Base-by-base conservation (phyloP, 2,888 invertebrate genomes). In the Parnassius mnemosyne region DNA sequence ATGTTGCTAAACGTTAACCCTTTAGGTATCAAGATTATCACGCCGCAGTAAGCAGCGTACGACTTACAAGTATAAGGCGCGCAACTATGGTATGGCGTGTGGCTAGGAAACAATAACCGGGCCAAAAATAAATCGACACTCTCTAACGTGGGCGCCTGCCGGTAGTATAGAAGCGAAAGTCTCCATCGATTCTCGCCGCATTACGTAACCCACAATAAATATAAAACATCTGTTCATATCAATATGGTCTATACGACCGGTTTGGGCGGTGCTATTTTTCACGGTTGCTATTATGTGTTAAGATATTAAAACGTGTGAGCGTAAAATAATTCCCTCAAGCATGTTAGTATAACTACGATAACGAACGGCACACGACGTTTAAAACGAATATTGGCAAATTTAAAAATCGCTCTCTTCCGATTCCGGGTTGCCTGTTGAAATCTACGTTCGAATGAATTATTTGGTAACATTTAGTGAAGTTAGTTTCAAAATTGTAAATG, bases 341-440 rank as follows among this genome's bases (percentile, higher is more conserved):
- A 61, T 76, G 81, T 84, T 85, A 87, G 86, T 86, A 74, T 76
- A 72, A 76, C 75, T 64, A 77, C 81, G 85, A 85, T 87, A 85
- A 85, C 82, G 85, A 78, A 73, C 76, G 79, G 75, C 71, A 77
- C 66, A 78, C 77, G 84, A 84, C 85, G 86, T 83, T 78, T 75
- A 57, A 60, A 72, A 70, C 68, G 65, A 67, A 64, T 54, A 63
- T 64, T 67, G 60, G 59, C 65, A 64, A 65, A 58, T 69, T 70
- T 67, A 68, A 68, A 52, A 57, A 53, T 53, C 53, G 60, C 3
- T 52, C 20, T n/a, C 2, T 60, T 56, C 43, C 20, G 34, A 43
- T 41, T 61, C 34, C 43, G 44, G n/a, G 12, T 13, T 42, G 16
- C 9, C 11, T 53, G 46, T 56, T 42, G 9, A 20, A 60, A 57